A percentile compares a stretch with the other conserved stretches of the same genome.
phyloP scores from a whole-genome alignment of 2,797 vertebrate species.

The Sebastes reedi region DNA sequence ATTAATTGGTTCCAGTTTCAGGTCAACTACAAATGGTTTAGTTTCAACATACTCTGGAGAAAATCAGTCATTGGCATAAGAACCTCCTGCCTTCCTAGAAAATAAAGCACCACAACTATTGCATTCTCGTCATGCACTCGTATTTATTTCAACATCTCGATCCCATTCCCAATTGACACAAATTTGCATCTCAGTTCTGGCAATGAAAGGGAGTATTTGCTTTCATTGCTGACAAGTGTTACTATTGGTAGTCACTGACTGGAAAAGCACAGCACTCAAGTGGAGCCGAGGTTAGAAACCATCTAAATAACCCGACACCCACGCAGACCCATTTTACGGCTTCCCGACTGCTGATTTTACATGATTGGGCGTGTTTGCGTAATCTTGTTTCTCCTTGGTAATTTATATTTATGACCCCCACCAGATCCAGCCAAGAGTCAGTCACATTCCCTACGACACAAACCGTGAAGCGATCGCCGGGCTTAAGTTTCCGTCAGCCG shows the following conservation, averaged over 20 bases:
- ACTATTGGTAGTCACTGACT: slow-evolving; percentile 24
- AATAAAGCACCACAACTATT: slow-evolving; percentile 14
- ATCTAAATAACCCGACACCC: slow-evolving; percentile 72
- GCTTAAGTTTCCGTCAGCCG: slow-evolving; percentile 50
- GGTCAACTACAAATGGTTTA: background rate
- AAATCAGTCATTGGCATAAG: slow-evolving; percentile 14
- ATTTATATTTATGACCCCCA: slow-evolving; percentile 73
- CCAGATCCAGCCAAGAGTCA: slow-evolving; percentile 61
- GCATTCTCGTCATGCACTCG: slow-evolving; percentile 8
- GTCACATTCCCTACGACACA: slow-evolving; percentile 52
- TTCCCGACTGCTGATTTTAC: slow-evolving; percentile 64
- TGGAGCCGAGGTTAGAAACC: slow-evolving; percentile 56
- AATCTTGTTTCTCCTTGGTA: slow-evolving; percentile 79
- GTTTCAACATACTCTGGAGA: background rate
- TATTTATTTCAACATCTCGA: slow-evolving; percentile 26
- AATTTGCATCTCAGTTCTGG: slow-evolving; percentile 40
- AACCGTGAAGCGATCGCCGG: slow-evolving; percentile 26
- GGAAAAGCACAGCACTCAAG: slow-evolving; percentile 43
- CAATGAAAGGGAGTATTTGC: slow-evolving; percentile 38
- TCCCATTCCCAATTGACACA: slow-evolving; percentile 16
- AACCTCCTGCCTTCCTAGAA: background rate
- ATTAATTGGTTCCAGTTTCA: slow-evolving; percentile 19
- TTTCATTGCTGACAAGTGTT: slow-evolving; percentile 38
- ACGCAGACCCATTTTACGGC: slow-evolving; percentile 64
- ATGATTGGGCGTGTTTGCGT: slow-evolving; percentile 74